Conservation (phyloP, 2,888 invertebrate genomes). For the Seira ritae region DNA sequence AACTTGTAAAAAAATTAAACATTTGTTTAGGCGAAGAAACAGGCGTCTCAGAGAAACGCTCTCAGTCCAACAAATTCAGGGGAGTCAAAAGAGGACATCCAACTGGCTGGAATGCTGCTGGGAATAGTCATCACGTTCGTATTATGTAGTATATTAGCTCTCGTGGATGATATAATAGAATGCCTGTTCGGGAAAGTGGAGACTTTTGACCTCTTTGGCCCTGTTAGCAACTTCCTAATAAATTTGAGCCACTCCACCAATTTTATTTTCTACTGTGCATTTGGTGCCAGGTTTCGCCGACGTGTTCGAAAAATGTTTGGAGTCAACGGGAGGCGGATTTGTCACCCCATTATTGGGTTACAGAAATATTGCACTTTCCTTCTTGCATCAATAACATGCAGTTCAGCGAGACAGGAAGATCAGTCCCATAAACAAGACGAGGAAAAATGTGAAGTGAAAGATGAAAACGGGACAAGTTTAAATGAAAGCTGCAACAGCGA, state of each 20-base stretch:
- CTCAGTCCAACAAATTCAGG: constrained; percentile 37
- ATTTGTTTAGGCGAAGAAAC: constrained; percentile 20
- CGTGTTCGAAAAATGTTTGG: constrained; percentile 16
- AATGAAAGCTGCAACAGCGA: too few relatives aligned
- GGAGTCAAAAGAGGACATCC: constrained; percentile 58
- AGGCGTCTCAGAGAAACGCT: neutral
- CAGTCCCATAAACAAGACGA: too few relatives aligned
- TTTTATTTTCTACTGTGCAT: constrained; percentile 68
- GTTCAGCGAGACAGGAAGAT: too few relatives aligned
- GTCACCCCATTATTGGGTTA: too few relatives aligned
- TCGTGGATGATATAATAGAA: constrained; percentile 53
- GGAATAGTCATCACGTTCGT: constrained; percentile 67
- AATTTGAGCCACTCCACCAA: constrained; percentile 66
- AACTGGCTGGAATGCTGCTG: constrained; percentile 67
- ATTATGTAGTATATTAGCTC: constrained; percentile 60
- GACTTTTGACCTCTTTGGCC: constrained; percentile 18
- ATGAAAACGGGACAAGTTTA: too few relatives aligned
- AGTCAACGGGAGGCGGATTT: too few relatives aligned
- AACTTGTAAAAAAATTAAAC: too few relatives aligned
- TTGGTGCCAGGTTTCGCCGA: constrained; percentile 66
- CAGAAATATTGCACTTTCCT: too few relatives aligned
- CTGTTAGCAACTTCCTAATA: constrained; percentile 64
- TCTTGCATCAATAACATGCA: too few relatives aligned
- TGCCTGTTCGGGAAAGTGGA: constrained; percentile 10
- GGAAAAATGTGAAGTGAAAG: too few relatives aligned